Evolutionary conservation across 2,797 vertebrate species (phyloP), one percentile per base, ranked within the genome.

Genomic region (Eulemur coronatus): DNA sequence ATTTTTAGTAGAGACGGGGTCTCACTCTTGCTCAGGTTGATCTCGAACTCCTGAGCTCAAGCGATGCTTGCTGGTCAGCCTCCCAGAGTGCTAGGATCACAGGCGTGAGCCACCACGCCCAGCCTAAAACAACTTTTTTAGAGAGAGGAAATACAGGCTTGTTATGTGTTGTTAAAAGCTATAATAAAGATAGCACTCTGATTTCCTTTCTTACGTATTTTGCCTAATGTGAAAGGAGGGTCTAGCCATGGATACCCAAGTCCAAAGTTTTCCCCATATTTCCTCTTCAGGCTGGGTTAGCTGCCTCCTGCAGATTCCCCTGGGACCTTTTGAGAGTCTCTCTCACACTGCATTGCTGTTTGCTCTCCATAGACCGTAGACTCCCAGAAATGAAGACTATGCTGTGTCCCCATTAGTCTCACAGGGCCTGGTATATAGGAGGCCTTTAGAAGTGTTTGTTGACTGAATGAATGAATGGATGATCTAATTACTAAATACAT

Each of bases 151-250:
- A 80, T 69, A 57, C 10, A 69, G 38, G 46, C 17, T 79, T 81
- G 11, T 87, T 75, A 57, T 79, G 4, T n/a, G 10, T 63, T 89
- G 50, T 78, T 94, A 92, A 76, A 84, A 82, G 33, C 14, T 65
- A 20, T 43, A 65, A 90, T 63, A 84, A 79, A 78, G n/a, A 69
- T 12, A 82, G 46, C 4, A 65, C 15, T 26, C 26, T 52, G 59
- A 85, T 46, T 76, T 97, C 8, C 65, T 28, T 97, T 93, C 59
- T 94, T 67, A 69, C 18, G 5, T 75, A 91, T 87, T 91, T 96
- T 84, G 14, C 41, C n/a, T 63, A 76, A 18, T 78, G 50, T 38
- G 20, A 95, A 81, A 96, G 52, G 57, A 91, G 11, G n/a, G 9
- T 85, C 72, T 88, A 65, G 43, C 28, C 30, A 26, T 69, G 35